Evolutionary conservation across 2,888 invertebrate genomes (phyloP), one percentile per base, ranked within the genome.

Genomic region (Argynnis bischoffii): DNA sequence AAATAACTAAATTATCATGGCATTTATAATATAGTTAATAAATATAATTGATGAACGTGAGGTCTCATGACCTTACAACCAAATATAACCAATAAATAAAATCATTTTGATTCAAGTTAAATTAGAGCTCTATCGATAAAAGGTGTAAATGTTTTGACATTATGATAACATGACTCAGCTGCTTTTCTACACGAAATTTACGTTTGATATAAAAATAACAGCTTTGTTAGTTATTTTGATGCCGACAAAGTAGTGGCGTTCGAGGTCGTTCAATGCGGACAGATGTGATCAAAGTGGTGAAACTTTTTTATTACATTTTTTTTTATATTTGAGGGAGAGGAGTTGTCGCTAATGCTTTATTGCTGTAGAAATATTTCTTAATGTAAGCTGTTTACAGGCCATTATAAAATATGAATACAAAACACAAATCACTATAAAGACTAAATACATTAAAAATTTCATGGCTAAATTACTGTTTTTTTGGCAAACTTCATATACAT

Each of bases 231-330:
- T 66, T 68, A 50, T 56, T 54, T 69, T 55, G 21, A 64, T 64
- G 15, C 48, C 41, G 53, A 68, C 59, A 67, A 67, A 70, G 57
- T 63, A 53, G 51, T 57, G 35, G 48, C 18, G 63, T 66, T 59
- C 67, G 69, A 70, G 64, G 69, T 64, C 72, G 55, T 56, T n/a
- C 50, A 61, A 50, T 63, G 54, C 57, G 64, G 70, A 70, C 73
- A 74, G 66, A 74, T 72, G 72, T 56, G 69, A 69, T 67, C 67
- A 69, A 69, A 71, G 66, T 53, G 53, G 61, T 56, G 54, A 55
- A 66, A 66, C 15, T 67, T 67, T 64, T 69, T 69, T 64, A 66
- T 56, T 46, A 60, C 41, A 64, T 51, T 55, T 67, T 35, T n/a
- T 61, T 51, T 61, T 56, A 64, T 70, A 69, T 67, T 70, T 63